Base-by-base conservation (phyloP, 1,140 invertebrate genomes). In the Scaptomyza pallida region DNA sequence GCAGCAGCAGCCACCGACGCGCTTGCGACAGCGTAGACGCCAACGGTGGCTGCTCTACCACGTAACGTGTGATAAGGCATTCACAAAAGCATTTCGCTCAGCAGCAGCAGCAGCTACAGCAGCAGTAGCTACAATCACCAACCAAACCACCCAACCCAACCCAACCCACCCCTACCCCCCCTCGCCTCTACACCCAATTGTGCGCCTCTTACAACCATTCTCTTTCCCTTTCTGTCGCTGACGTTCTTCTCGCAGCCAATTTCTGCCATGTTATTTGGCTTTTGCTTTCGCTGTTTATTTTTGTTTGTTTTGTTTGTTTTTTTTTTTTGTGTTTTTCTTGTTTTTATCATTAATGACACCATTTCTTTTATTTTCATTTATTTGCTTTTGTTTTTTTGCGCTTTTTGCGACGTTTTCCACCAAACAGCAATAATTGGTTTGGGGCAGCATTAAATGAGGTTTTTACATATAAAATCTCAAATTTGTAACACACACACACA, bases 51-150 rank as follows among this genome's bases (percentile, higher is more conserved):
- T 37, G 33, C 33, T 37, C 33, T 37, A 37, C 33, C 33, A 37
- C 74, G 65, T 73, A 85, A 80, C 83, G 80, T 85, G 80, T 85
- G 72, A 86, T 80, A 85, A 80, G 76, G 80, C 76, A 85, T 85
- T 78, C 76, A 62, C 65, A 54, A 63, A 73, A 70, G 64, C 64
- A 72, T 72, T 73, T 68, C 19, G 35, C 56, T 37, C 15, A 12
- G 19, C 21, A 19, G 16, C 37, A n/a, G 1, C 13, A 15, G 43
- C 19, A 9, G n/a, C n/a, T n/a, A n/a, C 15, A 12, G 19, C 21
- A 19, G 10, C 45, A 3, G 13, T 37, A 37, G 33, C 33, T 37
- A 37, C 12, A n/a, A n/a, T n/a, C 33, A 2, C 9, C 33, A n/a
- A n/a, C n/a, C n/a, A n/a, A n/a, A n/a, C n/a, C n/a, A n/a, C n/a